Evolutionary conservation across 1,140 invertebrate genomes (phyloP), one percentile per base, ranked within the genome.

Genomic region (Aphidius ervi): DNA sequence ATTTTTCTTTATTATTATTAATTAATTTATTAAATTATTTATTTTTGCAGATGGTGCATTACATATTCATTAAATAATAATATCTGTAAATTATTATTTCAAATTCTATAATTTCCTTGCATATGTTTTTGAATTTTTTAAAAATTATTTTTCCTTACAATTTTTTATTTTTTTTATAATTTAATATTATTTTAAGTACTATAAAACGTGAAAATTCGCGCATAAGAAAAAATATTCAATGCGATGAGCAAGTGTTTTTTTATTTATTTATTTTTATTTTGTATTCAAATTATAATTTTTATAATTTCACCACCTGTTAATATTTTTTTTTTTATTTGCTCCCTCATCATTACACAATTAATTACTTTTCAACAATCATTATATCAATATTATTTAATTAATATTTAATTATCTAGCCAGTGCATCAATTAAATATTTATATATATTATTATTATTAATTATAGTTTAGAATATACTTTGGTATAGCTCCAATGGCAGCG

Each of bases 391-490:
- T 53, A 54, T 59, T 46, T 48, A 59, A 48, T 59, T 55, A 40
- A 62, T 61, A 50, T 59, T 61, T 47, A 54, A 52, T 42, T 57
- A 59, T 62, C 46, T 65, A 63, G 62, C 54, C 65, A 64, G 64
- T 66, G 64, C 61, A 64, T 61, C 56, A 61, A 66, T 64, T 16
- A 16, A 16, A 59, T 66, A 49, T 40, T 54, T 54, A 41, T 42
- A 41, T 54, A 42, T 41, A 68, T 66, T 1, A 16, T 67, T 56
- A 59, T 63, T 67, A 65, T 71, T 69, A 72, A 72, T 66, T 66
- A 66, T 76, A 74, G 68, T 76, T 76, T 76, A 76, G 74, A 76
- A 76, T 76, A 72, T 76, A 72, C 67, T 74, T 74, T 73, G 71
- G 68, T 73, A 71, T 72, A 72, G 70, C 73, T 76, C 70, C 68